phyloP scores from a whole-genome alignment of 2,113 vertebrate genomes.

The Phalacrocorax aristotelis region DNA sequence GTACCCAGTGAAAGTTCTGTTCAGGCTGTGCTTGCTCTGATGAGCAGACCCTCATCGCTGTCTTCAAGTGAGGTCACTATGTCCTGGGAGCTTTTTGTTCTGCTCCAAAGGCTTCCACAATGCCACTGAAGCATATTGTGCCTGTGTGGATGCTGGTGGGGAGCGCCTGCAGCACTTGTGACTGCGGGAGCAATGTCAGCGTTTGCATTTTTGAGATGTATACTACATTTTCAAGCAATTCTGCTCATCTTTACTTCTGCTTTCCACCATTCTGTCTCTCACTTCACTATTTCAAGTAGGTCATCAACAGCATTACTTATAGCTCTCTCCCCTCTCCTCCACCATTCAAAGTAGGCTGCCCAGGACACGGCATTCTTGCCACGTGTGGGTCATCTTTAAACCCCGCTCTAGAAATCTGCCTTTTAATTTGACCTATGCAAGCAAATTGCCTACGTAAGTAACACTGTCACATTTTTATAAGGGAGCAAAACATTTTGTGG shows the following conservation, averaged over 20 bases:
- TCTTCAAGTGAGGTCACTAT: slow-evolving; percentile 29
- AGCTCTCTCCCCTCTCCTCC: neutral
- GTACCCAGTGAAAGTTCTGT: neutral
- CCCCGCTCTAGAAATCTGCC: neutral
- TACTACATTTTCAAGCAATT: neutral
- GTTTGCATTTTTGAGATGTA: neutral
- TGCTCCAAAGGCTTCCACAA: slow-evolving; percentile 39
- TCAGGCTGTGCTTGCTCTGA: neutral
- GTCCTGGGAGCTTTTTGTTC: slow-evolving; percentile 52
- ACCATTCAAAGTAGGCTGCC: neutral
- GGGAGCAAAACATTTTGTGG: slow-evolving; percentile 27
- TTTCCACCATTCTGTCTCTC: neutral
- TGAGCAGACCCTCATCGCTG: neutral
- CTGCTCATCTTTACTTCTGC: neutral
- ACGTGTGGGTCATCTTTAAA: neutral
- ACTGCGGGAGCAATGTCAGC: neutral
- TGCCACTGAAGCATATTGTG: slow-evolving; percentile 39
- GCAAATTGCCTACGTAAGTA: neutral
- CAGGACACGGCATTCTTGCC: neutral
- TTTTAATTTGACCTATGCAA: slow-evolving; percentile 31
- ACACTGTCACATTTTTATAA: slow-evolving; percentile 4
- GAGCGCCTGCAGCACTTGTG: neutral
- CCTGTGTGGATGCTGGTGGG: neutral
- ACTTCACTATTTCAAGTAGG: neutral
- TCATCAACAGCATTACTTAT: neutral